Conservation (phyloP, 2,888 invertebrate species). For the Psylliodes chrysocephalus region DNA sequence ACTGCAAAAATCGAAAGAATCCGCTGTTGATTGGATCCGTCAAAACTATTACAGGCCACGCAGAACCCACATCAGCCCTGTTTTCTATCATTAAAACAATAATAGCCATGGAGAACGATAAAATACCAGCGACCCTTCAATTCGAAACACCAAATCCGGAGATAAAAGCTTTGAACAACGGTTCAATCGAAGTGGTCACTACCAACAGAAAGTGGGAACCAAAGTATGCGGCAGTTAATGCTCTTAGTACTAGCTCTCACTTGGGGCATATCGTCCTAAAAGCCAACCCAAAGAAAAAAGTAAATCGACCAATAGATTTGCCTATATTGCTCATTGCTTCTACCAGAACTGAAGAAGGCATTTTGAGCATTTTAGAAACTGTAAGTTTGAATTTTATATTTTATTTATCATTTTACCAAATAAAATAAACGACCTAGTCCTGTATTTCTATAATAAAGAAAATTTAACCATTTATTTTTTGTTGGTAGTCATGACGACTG, state of each 20-base stretch:
- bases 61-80: constrained; percentile 90
- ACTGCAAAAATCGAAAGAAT: constrained; percentile 80
- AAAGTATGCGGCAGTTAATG: constrained; percentile 90
- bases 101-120: constrained; percentile 89
- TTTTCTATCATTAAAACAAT: constrained; percentile 90
- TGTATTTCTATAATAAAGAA: too few relatives aligned
- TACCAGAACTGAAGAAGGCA: constrained; percentile 87
- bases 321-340: constrained; percentile 80
- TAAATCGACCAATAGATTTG: constrained; percentile 66
- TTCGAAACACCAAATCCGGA: constrained; percentile 88
- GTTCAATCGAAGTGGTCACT: constrained; percentile 82
- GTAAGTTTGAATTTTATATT: constrained; percentile 47
- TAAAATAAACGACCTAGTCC: not conserved
- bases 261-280: constrained; percentile 91
- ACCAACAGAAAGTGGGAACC: constrained; percentile 84
- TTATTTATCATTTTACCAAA: not conserved
- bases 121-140: constrained; percentile 92
- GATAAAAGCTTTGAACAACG: constrained; percentile 86
- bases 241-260: constrained; percentile 97
- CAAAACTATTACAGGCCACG: constrained; percentile 98
- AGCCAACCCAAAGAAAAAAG: constrained; percentile 77
- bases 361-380: constrained; percentile 71
- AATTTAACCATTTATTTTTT: too few relatives aligned
- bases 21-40: constrained; percentile 94
- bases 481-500: too few relatives aligned